Evolutionary conservation across 2,888 invertebrate genomes (phyloP), one percentile per base, ranked within the genome.

Genomic region (Tipula confusa): DNA sequence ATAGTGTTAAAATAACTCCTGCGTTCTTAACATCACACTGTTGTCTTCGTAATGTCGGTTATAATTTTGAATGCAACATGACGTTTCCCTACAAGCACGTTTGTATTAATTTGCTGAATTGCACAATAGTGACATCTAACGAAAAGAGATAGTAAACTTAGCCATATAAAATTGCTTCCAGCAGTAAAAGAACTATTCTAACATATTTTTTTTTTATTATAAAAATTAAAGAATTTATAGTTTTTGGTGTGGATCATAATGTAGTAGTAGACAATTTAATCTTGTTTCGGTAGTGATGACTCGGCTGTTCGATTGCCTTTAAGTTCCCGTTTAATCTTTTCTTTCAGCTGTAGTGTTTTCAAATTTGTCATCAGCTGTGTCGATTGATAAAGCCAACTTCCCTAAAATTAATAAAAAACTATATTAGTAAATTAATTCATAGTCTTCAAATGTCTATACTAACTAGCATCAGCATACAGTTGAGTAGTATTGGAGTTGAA

Each of bases 401-500:
- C 96, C 96, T 97, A 89, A 15, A 91, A 91, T 85, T 83, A 1
- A 84, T 43, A 79, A 64, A 64, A 48, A 36, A 33, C 82, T 31
- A 29, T 1, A 31, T 80, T 29, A 80, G 9, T 0, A 43, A n/a
- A 43, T n/a, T 2, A n/a, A 43, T 80, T 80, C 11, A 13, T 29
- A 28, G 2, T 13, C 2, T 15, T 15, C 36, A 28, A 82, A 29
- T 33, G n/a, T 79, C 33, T 83, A 84, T 87, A 94, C 96, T 94
- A 92, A 97, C 97, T 92, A 98, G 95, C 93, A 97, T 94, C 85
- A 97, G 92, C 94, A 97, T 95, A 88, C 97, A 97, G 90, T 97
- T 97, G 83, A 97, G 91, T 84, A 98, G 91, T 87, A 97, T 94
- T 28, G 98, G 98, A 88, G 96, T 94, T n/a, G 97, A 97, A 90